Conservation (phyloP, 1,140 invertebrate species). For the Drosophila burlai region DNA sequence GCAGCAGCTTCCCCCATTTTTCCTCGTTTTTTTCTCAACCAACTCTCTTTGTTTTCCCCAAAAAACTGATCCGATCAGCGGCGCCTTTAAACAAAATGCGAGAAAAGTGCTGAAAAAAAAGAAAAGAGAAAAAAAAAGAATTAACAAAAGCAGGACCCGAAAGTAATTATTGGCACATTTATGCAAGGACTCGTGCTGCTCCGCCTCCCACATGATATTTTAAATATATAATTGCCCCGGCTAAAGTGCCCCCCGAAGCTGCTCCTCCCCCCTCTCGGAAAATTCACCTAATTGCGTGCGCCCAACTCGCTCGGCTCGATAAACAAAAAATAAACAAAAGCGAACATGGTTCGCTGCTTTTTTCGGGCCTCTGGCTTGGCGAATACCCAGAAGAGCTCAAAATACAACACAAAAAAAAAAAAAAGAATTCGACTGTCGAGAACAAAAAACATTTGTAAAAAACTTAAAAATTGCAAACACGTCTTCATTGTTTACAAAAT, state of each 20-base stretch:
- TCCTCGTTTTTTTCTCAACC: not conserved
- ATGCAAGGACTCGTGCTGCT: constrained; percentile 68
- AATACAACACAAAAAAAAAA: constrained; percentile 14
- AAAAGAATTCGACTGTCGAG: constrained; percentile 1
- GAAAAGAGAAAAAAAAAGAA: constrained; percentile 8
- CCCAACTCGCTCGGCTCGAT: constrained; percentile 49
- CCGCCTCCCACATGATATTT: constrained; percentile 67
- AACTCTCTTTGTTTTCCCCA: constrained; percentile 26
- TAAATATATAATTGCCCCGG: constrained; percentile 75
- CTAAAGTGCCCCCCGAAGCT: constrained; percentile 37
- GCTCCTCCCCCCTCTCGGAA: not conserved
- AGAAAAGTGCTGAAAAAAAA: constrained; percentile 14
- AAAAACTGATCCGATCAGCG: constrained; percentile 71
- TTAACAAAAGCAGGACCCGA: constrained; percentile 59
- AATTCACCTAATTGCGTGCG: constrained; percentile 68
- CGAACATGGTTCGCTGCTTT: constrained; percentile 53
- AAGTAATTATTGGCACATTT: constrained; percentile 83
- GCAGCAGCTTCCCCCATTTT: constrained; percentile 14
- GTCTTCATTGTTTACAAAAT: constrained; percentile 84
- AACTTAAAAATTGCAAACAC: constrained; percentile 84
- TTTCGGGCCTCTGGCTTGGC: constrained; percentile 36
- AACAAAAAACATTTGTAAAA: constrained; percentile 78
- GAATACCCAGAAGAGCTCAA: constrained; percentile 21
- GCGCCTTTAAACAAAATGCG: constrained; percentile 23
- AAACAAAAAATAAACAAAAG: constrained; percentile 57